A percentile compares a stretch with the other conserved stretches of the same genome.
Conservation (phyloP, 1,140 invertebrate genomes). For the Apolygus lucorum region DNA sequence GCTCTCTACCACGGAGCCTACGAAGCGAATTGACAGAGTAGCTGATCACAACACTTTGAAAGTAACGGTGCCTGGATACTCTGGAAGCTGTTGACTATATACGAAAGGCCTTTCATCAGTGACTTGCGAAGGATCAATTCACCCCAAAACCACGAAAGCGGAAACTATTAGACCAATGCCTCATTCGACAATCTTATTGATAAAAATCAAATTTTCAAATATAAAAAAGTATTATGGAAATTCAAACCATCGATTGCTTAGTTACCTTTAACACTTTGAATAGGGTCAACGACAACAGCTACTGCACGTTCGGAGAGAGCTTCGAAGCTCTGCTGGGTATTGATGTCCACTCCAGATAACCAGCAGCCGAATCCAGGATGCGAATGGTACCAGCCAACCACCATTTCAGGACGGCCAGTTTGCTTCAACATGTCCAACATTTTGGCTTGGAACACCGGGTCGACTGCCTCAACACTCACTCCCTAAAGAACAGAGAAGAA, state of each 20-base stretch:
- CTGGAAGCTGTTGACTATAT: too few relatives aligned
- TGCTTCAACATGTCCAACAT: constrained; percentile 99
- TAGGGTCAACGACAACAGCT: constrained; percentile 98
- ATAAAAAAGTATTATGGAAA: too few relatives aligned
- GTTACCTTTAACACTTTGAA: constrained; percentile 93
- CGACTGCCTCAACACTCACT: constrained; percentile 98
- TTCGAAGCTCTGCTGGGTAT: constrained; percentile 99
- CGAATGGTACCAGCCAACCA: constrained; percentile 99
- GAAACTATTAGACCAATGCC: too few relatives aligned
- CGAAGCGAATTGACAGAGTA: too few relatives aligned
- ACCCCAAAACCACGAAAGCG: too few relatives aligned
- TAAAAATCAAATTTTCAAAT: too few relatives aligned
- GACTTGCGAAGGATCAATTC: too few relatives aligned
- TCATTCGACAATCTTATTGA: too few relatives aligned
- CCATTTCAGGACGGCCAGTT: constrained; percentile 98
- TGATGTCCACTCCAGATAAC: constrained; percentile 99
- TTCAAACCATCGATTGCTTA: background rate
- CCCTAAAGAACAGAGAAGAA: constrained; percentile 49
- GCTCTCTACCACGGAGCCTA: too few relatives aligned
- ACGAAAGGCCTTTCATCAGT: too few relatives aligned
- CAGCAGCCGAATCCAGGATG: constrained; percentile 99
- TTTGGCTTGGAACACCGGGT: constrained; percentile 99
- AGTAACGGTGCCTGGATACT: too few relatives aligned
- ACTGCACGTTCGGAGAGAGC: constrained; percentile 96
- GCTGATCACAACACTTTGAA: too few relatives aligned